These are phyloP conservation scores for Gallinago media DNA, from an alignment of 2,113 vertebrate genomes.

Conservation along the genomic window DNA sequence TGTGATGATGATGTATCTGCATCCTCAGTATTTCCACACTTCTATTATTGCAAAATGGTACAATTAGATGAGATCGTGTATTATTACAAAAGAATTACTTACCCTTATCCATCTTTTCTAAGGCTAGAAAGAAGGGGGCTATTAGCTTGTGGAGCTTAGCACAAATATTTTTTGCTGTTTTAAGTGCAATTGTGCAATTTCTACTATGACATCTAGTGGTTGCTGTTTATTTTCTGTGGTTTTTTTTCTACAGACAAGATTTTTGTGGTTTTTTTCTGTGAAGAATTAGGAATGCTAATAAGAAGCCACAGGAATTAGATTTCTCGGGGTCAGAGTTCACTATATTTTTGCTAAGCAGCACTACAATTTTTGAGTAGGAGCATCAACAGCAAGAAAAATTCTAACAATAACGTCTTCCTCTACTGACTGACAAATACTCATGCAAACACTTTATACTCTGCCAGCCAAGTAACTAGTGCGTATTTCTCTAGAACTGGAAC, in stretches of 20 bases:
- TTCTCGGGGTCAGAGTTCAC: constrained; percentile 18
- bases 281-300: constrained; percentile 22
- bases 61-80: background rate
- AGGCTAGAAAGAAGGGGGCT: background rate
- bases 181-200: constrained; percentile 19
- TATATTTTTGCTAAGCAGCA: background rate
- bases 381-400: background rate
- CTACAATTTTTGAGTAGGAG: background rate
- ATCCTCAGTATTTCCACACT: background rate
- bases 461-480: background rate
- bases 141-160: background rate
- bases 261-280: constrained; percentile 32
- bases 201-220: background rate
- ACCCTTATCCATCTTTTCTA: background rate
- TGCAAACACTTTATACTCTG: background rate
- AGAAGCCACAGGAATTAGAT: constrained; percentile 11
- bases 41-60: background rate
- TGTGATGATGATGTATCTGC: background rate
- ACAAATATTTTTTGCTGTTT: background rate
- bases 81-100: background rate
- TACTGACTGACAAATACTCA: background rate
- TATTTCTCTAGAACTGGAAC: background rate
- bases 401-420: background rate
- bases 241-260: background rate
- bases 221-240: constrained; percentile 19